Base-by-base conservation (phyloP, 2,797 vertebrate genomes). In the Rousettus madagascariensis region DNA sequence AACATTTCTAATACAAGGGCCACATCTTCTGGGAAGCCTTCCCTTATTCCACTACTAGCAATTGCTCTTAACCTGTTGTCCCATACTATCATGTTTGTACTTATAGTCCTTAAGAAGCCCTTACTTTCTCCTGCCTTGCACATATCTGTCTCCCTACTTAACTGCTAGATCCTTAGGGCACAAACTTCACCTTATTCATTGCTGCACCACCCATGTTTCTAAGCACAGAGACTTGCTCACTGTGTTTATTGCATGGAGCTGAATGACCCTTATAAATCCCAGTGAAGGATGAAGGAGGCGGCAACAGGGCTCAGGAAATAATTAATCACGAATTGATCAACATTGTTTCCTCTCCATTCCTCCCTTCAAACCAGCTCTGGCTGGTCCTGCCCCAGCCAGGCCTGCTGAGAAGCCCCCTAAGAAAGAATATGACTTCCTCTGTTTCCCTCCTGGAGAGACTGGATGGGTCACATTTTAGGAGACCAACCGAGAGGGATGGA, bases 231-330 rank as follows among this genome's bases (percentile, higher is more conserved):
- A 8, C 36, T 68, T 63, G 65, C 36, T 90, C 84, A 33, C 26
- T 26, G 5, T 41, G 59, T 86, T 75, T 72, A 65, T 24, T 7
- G 71, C 15, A 2, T 8, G 84, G 89, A 87, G 69, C 74, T 66
- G 30, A 92, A 94, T 26, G 30, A 28, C 68, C 63, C 93, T 68
- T 86, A 65, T 36, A 72, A 90, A 92, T 51, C 77, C 77, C 80
- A 95, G 46, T 22, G 88, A 90, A 80, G 77, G 49, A 90, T 91
- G 87, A 87, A 90, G 63, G 8, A 87, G n/a, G 74, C 86, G 33
- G 66, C 69, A 75, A 59, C 51, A 49, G 71, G 38, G 30, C 75
- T 96, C 87, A 85, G 87, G 92, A 97, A 95, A 95, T 75, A 95
- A 97, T 80, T 93, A 96, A 95, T 94, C 82, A 69, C 2, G 3